Base-by-base conservation (phyloP, 2,113 vertebrate genomes). In the Dinomys branickii region DNA sequence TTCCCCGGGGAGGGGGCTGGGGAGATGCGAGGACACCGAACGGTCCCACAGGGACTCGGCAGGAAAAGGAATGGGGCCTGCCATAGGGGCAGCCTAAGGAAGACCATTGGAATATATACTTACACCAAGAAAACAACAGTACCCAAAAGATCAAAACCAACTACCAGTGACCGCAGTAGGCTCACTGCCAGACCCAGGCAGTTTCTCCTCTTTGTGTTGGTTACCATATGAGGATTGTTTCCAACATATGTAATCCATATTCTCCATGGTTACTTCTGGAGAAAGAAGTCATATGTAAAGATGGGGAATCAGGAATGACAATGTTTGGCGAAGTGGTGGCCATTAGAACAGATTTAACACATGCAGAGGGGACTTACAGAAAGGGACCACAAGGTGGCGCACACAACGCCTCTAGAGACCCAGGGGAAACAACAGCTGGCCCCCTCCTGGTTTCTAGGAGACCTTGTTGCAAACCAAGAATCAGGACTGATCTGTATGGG, bases 271-370 rank as follows among this genome's bases (percentile, higher is more conserved):
- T 84, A 24, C 44, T 77, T 94, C 87, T 90, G 41, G 75, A 82
- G 41, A 41, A 73, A 75, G 50, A 5, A 28, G 81, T 24, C 50
- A 44, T 4, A 2, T 26, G 14, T 24, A 17, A 28, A 59, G 17
- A n/a, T 22, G 20, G 0, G 1, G 6, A 0, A 2, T 41, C 12
- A 22, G 47, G 35, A 3, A 67, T 3, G 16, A 17, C 19, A 65
- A 24, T 22, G 13, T 13, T 13, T 11, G 26, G 77, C 22, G 52
- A 59, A 85, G 7, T 10, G n/a, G 47, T 11, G 33, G 41, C 38
- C 69, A 80, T 47, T 20, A 75, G 28, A 41, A 24, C 24, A 19
- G 13, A 75, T 54, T 71, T 78, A 61, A 75, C 44, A 59, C 13
- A 12, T 33, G 8, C 8, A 67, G 44, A 35, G 24, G 35, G 38